Percentiles rank a stretch among this genome's conserved stretches.
phyloP scores from a whole-genome alignment of 2,888 invertebrate genomes.

The Pardosa pseudoannulata region DNA sequence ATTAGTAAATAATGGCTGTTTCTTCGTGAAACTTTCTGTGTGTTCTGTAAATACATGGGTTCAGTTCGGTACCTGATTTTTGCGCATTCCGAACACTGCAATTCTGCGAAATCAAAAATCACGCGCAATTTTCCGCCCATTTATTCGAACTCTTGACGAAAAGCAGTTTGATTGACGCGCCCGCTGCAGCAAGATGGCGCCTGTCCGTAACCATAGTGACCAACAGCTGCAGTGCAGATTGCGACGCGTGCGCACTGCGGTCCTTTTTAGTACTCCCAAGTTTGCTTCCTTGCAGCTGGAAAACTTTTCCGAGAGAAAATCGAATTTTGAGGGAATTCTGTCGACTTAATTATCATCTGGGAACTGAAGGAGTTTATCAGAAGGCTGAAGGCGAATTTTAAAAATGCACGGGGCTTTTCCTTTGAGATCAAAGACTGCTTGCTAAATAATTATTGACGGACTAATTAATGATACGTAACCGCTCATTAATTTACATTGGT shows the following conservation, averaged over 20 bases:
- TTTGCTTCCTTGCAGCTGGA: conserved; percentile 7
- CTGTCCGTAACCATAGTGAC: conserved; percentile 14
- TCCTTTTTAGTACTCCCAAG: not conserved
- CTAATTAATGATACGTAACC: no score
- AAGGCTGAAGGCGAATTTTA: no score
- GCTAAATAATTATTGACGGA: no score
- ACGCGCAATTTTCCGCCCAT: conserved; percentile 1
- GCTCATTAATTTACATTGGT: no score
- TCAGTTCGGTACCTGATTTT: no score
- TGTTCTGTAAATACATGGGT: no score
- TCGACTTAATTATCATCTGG: not conserved
- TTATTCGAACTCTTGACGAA: not conserved
- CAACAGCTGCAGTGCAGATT: conserved; percentile 41
- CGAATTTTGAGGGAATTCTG: not conserved
- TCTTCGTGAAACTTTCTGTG: no score
- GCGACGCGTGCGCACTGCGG: conserved; percentile 30
- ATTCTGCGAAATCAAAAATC: not conserved
- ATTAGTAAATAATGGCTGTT: no score
- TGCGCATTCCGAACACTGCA: no score
- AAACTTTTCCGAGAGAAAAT: conserved; percentile 15
- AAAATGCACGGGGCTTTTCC: no score
- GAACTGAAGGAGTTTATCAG: not conserved
- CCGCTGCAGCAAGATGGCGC: conserved; percentile 22
- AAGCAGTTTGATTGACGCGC: conserved; percentile 31
- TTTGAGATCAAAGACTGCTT: no score